Evolutionary conservation across 23 tunicate genomes (phyloP).

Genomic region (Clavelina lepadiformis): DNA sequence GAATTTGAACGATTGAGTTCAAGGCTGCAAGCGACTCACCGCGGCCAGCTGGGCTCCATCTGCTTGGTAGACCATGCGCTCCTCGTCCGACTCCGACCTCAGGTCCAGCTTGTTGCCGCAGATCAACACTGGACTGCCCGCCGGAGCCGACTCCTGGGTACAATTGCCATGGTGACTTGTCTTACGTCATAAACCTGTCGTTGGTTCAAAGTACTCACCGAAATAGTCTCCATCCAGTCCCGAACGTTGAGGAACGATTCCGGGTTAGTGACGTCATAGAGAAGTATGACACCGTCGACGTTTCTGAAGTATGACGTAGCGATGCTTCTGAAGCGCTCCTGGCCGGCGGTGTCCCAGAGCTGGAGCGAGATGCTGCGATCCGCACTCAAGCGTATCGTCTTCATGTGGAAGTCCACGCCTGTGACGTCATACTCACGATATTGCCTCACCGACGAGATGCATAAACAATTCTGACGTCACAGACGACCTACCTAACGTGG

Average conservation of each 20-base stretch:
- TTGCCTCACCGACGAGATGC: background rate
- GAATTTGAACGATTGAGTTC: background rate
- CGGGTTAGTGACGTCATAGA: slow-evolving; percentile 81
- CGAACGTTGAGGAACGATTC: slow-evolving; percentile 70
- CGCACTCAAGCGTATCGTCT: slow-evolving; percentile 41
- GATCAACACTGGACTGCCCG: slow-evolving; percentile 66
- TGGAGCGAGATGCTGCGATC: slow-evolving; percentile 46
- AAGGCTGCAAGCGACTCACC: too few species aligned
- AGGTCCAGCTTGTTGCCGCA: slow-evolving; percentile 84
- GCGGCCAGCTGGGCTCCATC: slow-evolving; percentile 93
- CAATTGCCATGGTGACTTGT: background rate
- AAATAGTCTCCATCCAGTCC: slow-evolving; percentile 91
- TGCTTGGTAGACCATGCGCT: slow-evolving; percentile 26
- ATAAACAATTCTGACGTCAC: background rate
- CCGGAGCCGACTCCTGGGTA: slow-evolving; percentile 28
- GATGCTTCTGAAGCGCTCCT: slow-evolving; percentile 77
- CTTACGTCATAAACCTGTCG: background rate
- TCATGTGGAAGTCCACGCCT: slow-evolving; percentile 78
- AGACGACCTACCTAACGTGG: slow-evolving; percentile 55
- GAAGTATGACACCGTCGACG: slow-evolving; percentile 69
- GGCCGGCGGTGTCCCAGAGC: slow-evolving; percentile 94
- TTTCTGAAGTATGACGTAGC: slow-evolving; percentile 74
- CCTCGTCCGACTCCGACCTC: slow-evolving; percentile 15
- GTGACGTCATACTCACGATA: background rate
- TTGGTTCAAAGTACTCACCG: slow-evolving; percentile 18